Evolutionary conservation across 1,140 invertebrate genomes (phyloP), one percentile per base, ranked within the genome.

Genomic region (Scaptomyza hsui): DNA sequence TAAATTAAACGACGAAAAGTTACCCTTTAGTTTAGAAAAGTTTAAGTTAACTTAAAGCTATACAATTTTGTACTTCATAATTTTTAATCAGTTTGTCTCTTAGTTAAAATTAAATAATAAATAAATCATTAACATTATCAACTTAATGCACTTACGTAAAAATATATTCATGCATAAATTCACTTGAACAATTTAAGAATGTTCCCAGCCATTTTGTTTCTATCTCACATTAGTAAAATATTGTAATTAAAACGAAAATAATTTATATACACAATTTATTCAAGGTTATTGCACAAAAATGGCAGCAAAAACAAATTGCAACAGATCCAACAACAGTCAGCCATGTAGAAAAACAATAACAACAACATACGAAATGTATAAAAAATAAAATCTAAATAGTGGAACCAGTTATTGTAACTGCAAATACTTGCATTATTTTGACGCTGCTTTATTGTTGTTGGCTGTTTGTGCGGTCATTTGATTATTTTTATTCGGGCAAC

Each of bases 341-440:
- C 62, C 44, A 65, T 62, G 61, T 68, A 70, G 18, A 42, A 61
- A 61, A 75, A 75, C 24, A 81, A 75, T 47, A 85, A 59, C 55
- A 85, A 59, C 55, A 47, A 63, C 55, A 78, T 64, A 35, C 18
- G 37, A 60, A 73, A 16, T 15, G 3, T 6, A 49, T 64, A 60
- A 41, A 63, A 35, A 74, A 75, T 59, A 53, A 57, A 60, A 59
- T 63, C 53, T 61, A 81, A 79, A 73, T 83, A 78, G 71, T 77
- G 62, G 63, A 88, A 88, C 82, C 82, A 88, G 82, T 88, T 88
- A 88, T 82, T 78, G 65, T 74, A 78, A 88, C 70, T 78, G 76
- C 63, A 53, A 68, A 72, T 69, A 68, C 41, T 63, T 70, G 48
- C 24, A 68, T 69, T 73, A 69, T 51, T 61, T 53, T 55, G 18